Percentiles rank a stretch among this genome's conserved stretches.
These are phyloP conservation scores for Arion vulgaris DNA, from an alignment of 1,140 invertebrate species.

Conservation along the genomic window DNA sequence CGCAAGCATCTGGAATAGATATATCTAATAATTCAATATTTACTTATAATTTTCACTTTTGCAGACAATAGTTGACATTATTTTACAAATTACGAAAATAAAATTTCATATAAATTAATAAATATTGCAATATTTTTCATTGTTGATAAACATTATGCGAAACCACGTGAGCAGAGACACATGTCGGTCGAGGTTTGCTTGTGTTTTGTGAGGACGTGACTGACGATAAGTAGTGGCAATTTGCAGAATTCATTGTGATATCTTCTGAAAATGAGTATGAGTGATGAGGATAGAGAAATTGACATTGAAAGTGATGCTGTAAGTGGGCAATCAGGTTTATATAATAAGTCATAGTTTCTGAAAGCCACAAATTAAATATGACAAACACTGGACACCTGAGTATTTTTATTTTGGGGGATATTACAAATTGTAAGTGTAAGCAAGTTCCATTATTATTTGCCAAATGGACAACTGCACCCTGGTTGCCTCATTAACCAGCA, in stretches of 20 bases:
- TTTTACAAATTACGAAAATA: neutral
- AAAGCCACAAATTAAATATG: too few relatives aligned
- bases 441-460: too few relatives aligned
- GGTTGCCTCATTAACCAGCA: too few relatives aligned
- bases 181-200: conserved; percentile 39
- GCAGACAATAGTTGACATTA: neutral
- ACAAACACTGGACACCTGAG: too few relatives aligned
- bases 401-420: too few relatives aligned
- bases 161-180: conserved; percentile 42
- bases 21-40: neutral
- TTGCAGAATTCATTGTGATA: neutral
- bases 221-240: neutral
- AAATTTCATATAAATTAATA: neutral
- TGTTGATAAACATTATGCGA: conserved; percentile 43
- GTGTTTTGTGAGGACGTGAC: neutral
- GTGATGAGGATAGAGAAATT: conserved; percentile 39
- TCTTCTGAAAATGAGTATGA: conserved; percentile 26
- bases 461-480: too few relatives aligned
- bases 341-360: too few relatives aligned
- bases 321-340: conserved; percentile 14
- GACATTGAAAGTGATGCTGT: conserved; percentile 44
- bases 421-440: too few relatives aligned
- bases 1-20: neutral
- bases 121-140: neutral
- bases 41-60: neutral